These are phyloP conservation scores for Carassius auratus DNA, from an alignment of 2,113 vertebrate species.

Conservation along the genomic window DNA sequence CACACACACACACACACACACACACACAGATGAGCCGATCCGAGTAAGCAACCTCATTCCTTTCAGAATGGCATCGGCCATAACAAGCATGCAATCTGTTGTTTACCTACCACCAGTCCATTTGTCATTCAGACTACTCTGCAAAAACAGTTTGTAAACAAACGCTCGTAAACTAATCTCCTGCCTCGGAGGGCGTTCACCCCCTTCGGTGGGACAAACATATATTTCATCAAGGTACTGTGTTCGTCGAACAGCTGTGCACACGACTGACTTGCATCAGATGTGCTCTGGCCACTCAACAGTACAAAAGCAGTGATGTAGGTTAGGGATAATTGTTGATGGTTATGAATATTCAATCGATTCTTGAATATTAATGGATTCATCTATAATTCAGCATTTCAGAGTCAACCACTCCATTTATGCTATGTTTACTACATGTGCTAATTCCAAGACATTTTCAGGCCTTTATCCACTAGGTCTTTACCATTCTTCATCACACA, in stretches of 20 bases:
- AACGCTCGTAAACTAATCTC: constrained; percentile 30
- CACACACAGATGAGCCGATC: background rate
- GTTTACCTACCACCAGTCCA: constrained; percentile 46
- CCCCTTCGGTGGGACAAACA: background rate
- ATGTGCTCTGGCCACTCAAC: background rate
- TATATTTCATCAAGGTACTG: constrained; percentile 8
- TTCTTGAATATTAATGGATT: background rate
- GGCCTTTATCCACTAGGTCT: background rate
- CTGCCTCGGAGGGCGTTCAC: background rate
- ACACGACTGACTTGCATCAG: background rate
- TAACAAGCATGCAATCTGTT: constrained; percentile 45
- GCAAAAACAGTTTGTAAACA: constrained; percentile 40
- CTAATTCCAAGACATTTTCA: background rate
- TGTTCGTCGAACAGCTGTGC: background rate
- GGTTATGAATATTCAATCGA: background rate
- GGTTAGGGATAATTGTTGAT: background rate
- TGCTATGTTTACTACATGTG: background rate
- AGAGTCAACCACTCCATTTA: background rate
- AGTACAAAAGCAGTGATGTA: background rate
- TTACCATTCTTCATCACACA: background rate
- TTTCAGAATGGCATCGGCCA: constrained; percentile 22
- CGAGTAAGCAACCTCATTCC: background rate
- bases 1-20: background rate
- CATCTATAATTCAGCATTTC: background rate
- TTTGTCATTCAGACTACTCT: constrained; percentile 32